phyloP scores from a whole-genome alignment of 2,888 invertebrate genomes.

The Aspidiotus destructor region DNA sequence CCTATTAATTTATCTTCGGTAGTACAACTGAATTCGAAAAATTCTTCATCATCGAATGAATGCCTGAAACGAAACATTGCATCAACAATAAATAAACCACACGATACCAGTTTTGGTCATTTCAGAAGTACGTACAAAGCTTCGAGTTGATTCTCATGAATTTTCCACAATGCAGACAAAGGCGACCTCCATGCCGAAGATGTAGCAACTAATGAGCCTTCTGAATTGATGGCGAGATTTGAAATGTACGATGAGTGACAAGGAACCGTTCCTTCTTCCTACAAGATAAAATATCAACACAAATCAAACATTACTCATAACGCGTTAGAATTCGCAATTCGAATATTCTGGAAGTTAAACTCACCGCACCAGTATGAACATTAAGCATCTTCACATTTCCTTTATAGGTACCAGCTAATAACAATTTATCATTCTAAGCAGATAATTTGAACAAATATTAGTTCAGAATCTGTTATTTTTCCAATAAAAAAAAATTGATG shows the following conservation, averaged over 20 bases:
- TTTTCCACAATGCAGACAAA: slow-evolving; percentile 69
- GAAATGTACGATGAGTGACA: slow-evolving; percentile 84
- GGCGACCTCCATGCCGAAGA: slow-evolving; percentile 79
- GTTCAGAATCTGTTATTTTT: background rate
- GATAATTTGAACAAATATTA: slow-evolving; percentile 35
- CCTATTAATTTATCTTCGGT: slow-evolving; percentile 79
- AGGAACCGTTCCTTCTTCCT: slow-evolving; percentile 65
- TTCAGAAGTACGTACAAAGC: slow-evolving; percentile 50
- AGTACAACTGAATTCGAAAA: slow-evolving; percentile 83
- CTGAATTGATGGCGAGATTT: slow-evolving; percentile 63
- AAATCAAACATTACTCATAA: background rate
- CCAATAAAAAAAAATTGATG: slow-evolving; percentile 32
- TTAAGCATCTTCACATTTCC: slow-evolving; percentile 88
- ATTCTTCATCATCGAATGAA: slow-evolving; percentile 71
- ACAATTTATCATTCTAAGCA: slow-evolving; percentile 46
- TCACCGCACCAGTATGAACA: slow-evolving; percentile 59
- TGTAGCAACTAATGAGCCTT: slow-evolving; percentile 70
- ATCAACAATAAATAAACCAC: too few relatives aligned
- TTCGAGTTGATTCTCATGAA: slow-evolving; percentile 51
- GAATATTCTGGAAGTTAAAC: slow-evolving; percentile 34
- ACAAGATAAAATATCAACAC: slow-evolving; percentile 11
- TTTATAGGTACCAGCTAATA: slow-evolving; percentile 80
- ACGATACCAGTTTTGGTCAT: slow-evolving; percentile 20
- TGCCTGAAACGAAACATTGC: slow-evolving; percentile 45
- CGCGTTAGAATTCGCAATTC: background rate